Conservation (phyloP, 2,797 vertebrate genomes). For the Phylloscopus collybita region DNA sequence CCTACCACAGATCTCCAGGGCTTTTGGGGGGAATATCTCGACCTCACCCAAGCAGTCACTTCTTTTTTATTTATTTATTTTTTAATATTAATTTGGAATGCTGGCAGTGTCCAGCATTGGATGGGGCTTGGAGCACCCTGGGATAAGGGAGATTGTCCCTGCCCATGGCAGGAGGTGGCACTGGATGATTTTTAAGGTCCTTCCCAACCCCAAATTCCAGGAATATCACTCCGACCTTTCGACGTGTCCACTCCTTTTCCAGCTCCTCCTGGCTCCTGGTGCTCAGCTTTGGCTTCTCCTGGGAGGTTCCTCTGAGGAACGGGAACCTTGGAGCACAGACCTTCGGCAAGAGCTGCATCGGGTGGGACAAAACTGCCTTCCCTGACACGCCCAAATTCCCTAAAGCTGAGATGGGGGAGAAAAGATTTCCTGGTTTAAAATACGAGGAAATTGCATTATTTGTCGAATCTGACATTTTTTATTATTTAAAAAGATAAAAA, state of each 20-base stretch:
- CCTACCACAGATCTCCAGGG: background rate
- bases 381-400: conserved; percentile 54
- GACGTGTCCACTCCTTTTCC: accelerated
- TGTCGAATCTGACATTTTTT: no score
- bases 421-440: background rate
- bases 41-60: background rate
- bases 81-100: background rate
- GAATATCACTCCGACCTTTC: background rate
- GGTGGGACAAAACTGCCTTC: conserved; percentile 54
- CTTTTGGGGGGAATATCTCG: no score
- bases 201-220: background rate
- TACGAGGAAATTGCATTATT: background rate
- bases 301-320: background rate
- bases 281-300: background rate
- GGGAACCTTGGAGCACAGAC: background rate
- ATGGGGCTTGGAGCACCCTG: no score
- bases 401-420: conserved; percentile 15
- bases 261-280: background rate
- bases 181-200: no score
- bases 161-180: no score
- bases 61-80: background rate
- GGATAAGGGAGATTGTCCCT: no score
- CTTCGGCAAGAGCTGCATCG: conserved; percentile 29
- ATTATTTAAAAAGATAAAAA: no score
- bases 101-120: background rate